Evolutionary conservation across 2,888 invertebrate genomes (phyloP), one percentile per base, ranked within the genome.

Genomic region (Abrostola tripartita): DNA sequence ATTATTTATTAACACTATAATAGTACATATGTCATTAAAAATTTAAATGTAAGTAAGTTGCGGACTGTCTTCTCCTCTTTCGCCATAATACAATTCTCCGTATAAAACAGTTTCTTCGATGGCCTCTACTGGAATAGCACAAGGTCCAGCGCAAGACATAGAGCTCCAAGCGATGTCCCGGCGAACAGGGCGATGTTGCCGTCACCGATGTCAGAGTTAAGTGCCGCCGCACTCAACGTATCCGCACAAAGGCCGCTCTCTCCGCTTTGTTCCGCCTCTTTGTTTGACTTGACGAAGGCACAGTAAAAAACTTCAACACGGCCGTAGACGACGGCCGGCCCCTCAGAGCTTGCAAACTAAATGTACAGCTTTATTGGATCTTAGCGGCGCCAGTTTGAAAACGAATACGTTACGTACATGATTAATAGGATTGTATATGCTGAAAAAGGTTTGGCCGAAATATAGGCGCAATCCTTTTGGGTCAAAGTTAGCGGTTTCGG

Each of bases 211-310:
- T 90, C 88, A 88, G 87, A 89, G 90, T 85, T 90, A 91, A 93
- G 92, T 93, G 91, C 82, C 87, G 86, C 84, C 87, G 88, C 85
- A 85, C 89, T 90, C 86, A 76, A 86, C 88, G 85, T 89, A 86
- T 87, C 89, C 85, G 83, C 87, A 92, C 92, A 93, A 93, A 92
- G 90, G 88, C 91, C 82, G 88, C 90, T 92, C 92, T 93, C 91
- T 89, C 90, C 85, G 89, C 92, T 91, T 93, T 94, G 93, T 94
- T 92, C 90, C 90, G 90, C 89, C 85, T 91, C 91, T 92, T 94
- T 93, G 93, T 94, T 90, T 90, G 89, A 85, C 85, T 89, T 88
- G 88, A 90, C 87, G 88, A 84, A 88, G 88, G 86, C 85, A 82
- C 81, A 82, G 81, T 80, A 85, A 92, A 92, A 92, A 92, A 88